phyloP scores from a whole-genome alignment of 2,797 vertebrate genomes.

The Oreochromis mossambicus region DNA sequence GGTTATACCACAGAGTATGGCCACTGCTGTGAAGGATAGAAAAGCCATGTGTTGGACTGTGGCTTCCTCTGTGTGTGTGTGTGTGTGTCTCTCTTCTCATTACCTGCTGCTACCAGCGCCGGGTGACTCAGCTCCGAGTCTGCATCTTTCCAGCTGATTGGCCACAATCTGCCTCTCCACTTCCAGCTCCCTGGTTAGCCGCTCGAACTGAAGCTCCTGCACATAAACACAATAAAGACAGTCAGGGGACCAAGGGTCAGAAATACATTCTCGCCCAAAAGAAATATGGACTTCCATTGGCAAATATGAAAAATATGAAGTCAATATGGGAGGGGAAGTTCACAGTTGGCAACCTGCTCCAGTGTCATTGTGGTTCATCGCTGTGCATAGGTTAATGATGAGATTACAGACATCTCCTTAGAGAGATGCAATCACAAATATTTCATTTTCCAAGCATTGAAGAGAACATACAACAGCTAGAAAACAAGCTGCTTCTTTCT shows the following conservation, averaged over 20 bases:
- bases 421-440: not conserved
- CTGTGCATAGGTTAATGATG: conserved; percentile 17
- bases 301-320: conserved; percentile 28
- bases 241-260: not conserved
- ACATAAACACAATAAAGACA: conserved; percentile 53
- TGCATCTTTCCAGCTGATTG: conserved; percentile 99
- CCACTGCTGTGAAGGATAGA: conserved; percentile 58
- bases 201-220: conserved; percentile 98
- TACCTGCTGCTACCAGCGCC: conserved; percentile 97
- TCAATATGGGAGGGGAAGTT: not conserved
- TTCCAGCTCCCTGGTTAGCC: conserved; percentile 98
- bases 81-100: conserved; percentile 37
- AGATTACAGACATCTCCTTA: not conserved
- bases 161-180: conserved; percentile 99
- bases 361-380: not conserved
- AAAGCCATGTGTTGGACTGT: conserved; percentile 57
- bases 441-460: not conserved
- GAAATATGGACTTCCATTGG: not conserved
- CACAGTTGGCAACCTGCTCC: conserved; percentile 20
- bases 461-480: not conserved
- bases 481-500: not conserved
- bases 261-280: not conserved
- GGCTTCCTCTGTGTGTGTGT: not conserved
- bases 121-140: conserved; percentile 95
- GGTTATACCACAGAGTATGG: conserved; percentile 53